Conservation (phyloP, 2,888 invertebrate species). For the Andrena camellia region DNA sequence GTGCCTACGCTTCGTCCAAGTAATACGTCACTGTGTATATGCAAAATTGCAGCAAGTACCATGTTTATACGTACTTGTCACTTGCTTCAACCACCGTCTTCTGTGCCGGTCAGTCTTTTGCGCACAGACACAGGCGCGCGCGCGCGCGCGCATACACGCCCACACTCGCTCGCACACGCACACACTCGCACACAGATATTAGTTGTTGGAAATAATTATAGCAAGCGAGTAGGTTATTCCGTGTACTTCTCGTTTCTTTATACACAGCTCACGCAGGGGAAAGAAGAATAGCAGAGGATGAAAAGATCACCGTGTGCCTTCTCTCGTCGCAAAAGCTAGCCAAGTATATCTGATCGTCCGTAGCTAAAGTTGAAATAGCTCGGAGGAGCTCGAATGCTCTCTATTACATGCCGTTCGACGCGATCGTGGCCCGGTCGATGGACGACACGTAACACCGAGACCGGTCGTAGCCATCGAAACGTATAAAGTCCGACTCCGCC, state of each 20-base stretch:
- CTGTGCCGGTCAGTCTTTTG: not conserved
- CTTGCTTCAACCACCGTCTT: not conserved
- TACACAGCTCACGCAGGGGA: too few species aligned
- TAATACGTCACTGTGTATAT: conserved; percentile 22
- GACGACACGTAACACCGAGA: conserved; percentile 26
- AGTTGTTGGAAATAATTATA: too few species aligned
- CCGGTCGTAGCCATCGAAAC: conserved; percentile 32
- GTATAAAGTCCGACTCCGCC: conserved; percentile 59
- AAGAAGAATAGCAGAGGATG: too few species aligned
- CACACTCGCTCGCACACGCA: too few species aligned
- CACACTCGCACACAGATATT: too few species aligned
- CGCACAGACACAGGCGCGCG: not conserved
- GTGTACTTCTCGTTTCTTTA: too few species aligned
- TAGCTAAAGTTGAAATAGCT: not conserved
- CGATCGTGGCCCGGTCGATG: not conserved
- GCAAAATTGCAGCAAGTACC: not conserved
- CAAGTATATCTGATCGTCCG: too few species aligned
- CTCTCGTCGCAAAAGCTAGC: not conserved
- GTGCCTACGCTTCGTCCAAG: conserved; percentile 44
- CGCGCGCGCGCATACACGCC: too few species aligned
- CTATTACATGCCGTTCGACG: not conserved
- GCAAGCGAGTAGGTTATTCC: too few species aligned
- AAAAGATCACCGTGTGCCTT: not conserved
- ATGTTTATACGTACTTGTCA: not conserved
- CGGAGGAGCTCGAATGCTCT: not conserved